phyloP scores from a whole-genome alignment of 1,140 invertebrate species.

The Lanistes nyassanus region DNA sequence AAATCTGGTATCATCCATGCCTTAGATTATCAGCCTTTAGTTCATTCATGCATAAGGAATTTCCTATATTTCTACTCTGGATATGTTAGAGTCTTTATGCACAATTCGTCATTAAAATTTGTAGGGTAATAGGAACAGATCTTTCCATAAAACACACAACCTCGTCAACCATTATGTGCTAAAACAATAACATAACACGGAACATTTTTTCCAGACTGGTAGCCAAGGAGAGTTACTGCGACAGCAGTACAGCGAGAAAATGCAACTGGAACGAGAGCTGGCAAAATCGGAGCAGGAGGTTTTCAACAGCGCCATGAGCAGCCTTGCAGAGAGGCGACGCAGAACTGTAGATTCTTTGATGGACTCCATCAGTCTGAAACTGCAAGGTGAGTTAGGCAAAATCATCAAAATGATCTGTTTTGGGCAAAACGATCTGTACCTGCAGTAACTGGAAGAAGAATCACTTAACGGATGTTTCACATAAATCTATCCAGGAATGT shows the following conservation, averaged over 20 bases:
- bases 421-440: not conserved
- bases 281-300: conserved; percentile 52
- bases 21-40: not conserved
- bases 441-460: not conserved
- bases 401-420: not conserved
- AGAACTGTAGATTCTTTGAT: conserved; percentile 42
- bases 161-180: too few relatives aligned
- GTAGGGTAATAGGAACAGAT: not conserved
- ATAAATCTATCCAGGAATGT: not conserved
- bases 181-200: too few relatives aligned
- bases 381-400: conserved; percentile 54
- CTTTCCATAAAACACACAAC: too few relatives aligned
- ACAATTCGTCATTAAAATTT: too few relatives aligned
- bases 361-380: conserved; percentile 48
- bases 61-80: not conserved
- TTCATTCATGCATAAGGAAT: not conserved
- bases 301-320: conserved; percentile 41
- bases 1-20: not conserved
- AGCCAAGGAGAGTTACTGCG: conserved; percentile 54
- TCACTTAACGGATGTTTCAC: not conserved
- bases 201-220: too few relatives aligned
- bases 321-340: conserved; percentile 46
- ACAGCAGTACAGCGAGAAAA: conserved; percentile 54
- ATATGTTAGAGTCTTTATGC: not conserved
- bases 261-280: conserved; percentile 57